Evolutionary conservation across 2,888 invertebrate genomes (phyloP), one percentile per base, ranked within the genome.

Genomic region (Malthinus seriepunctatus): DNA sequence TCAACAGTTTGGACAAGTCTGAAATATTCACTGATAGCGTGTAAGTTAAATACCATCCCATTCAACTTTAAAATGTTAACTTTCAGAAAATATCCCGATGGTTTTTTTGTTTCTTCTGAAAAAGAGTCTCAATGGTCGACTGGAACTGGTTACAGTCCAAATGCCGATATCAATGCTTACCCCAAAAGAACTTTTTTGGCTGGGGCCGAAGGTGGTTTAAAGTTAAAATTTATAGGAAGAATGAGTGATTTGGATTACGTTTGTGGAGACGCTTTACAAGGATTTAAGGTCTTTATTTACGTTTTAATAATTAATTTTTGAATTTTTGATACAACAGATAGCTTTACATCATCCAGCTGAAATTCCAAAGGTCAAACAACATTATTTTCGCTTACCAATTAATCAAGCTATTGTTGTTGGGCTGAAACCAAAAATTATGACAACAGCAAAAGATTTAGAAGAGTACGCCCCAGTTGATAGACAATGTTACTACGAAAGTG

Each of bases 21-120:
- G 84, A 87, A 63, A 77, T 89, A n/a, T 85, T 86, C 60, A 81
- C 83, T 51, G 71, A 80, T 44, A 82, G 85, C 52, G 83, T 83
- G 86, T 86, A 77, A 75, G 75, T 68, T 8, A 47, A 4, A 47
- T 46, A 9, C 31, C 11, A 38, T 37, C 23, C 6, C 6, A 6
- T 9, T 5, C 1, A 9, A 45, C 8, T 46, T 11, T 32, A 1
- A 1, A 8, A 31, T 23, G 11, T 8, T 45, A 32, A 46, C 31
- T 32, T 32, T n/a, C 8, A 46, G 3, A 32, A 5, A 9, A 14
- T 33, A 32, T 12, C 8, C 10, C 31, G 9, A 11, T 32, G 23
- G 8, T 0, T 54, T 42, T 34, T 58, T 60, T 44, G 68, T 72
- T 49, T 69, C 66, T 11, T 75, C 74, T 51, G 70, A 75, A 65